phyloP scores from a whole-genome alignment of 2,888 invertebrate genomes.

The Horisme vitalbata region DNA sequence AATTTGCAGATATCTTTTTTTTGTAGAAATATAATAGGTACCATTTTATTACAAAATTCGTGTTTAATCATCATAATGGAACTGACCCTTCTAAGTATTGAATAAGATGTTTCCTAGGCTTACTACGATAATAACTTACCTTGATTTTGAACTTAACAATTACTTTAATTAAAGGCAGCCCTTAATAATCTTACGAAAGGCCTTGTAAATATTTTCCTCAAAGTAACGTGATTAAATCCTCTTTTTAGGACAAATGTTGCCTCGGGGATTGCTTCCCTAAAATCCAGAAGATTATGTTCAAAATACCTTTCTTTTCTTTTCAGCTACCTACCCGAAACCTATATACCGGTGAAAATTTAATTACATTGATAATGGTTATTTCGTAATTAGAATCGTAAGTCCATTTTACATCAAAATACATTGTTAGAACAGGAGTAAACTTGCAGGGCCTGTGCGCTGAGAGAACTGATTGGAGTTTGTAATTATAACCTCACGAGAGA shows the following conservation, averaged over 20 bases:
- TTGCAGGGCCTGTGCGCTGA: conserved; percentile 3
- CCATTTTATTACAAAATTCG: no score
- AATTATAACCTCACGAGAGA: conserved; percentile 19
- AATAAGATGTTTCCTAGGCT: no score
- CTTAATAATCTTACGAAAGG: conserved; percentile 6
- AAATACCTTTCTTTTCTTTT: conserved; percentile 9
- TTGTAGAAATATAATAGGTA: no score
- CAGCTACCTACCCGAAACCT: conserved; percentile 3
- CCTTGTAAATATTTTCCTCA: conserved; percentile 21
- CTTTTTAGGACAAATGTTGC: conserved; percentile 24
- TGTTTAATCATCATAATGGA: no score
- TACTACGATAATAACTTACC: no score
- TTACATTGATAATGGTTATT: conserved; percentile 12
- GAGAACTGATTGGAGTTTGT: conserved; percentile 17
- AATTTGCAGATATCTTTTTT: background rate
- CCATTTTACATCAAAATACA: conserved; percentile 4
- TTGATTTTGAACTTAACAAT: conserved; percentile 7
- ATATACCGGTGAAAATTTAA: conserved; percentile 11
- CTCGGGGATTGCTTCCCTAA: conserved; percentile 14
- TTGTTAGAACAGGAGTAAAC: conserved; percentile 2
- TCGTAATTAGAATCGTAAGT: conserved; percentile 7
- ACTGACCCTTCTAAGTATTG: no score
- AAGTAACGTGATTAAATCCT: conserved; percentile 23
- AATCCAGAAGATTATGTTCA: conserved; percentile 8
- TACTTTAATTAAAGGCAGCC: conserved; percentile 17